phyloP scores from a whole-genome alignment of 1,140 invertebrate genomes.

The Rhizoglyphus robini region DNA sequence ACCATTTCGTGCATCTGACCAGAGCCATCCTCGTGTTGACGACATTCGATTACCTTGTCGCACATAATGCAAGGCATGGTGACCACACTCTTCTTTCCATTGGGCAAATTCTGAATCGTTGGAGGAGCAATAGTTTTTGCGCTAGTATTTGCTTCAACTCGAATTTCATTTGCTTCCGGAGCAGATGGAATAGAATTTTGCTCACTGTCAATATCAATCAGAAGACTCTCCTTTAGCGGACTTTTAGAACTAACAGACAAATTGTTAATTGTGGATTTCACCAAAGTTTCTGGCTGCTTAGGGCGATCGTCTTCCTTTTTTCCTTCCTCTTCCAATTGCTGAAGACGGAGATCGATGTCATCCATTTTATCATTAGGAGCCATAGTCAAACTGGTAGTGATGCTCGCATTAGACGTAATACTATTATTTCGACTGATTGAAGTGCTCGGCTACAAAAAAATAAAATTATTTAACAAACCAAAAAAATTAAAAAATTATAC shows the following conservation, averaged over 20 bases:
- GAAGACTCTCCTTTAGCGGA: neutral
- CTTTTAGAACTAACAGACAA: neutral
- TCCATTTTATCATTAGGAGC: neutral
- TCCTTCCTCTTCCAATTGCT: slow-evolving; percentile 6
- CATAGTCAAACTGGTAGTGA: neutral
- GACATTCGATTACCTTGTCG: slow-evolving; percentile 1
- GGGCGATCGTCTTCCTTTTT: neutral
- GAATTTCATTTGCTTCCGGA: neutral
- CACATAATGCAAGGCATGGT: slow-evolving; percentile 8
- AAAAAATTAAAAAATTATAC: neutral
- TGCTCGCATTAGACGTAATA: neutral
- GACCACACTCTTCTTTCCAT: neutral
- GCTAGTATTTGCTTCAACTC: neutral
- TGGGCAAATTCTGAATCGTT: neutral
- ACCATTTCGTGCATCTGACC: slow-evolving; percentile 14
- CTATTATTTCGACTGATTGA: neutral
- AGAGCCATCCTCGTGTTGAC: neutral
- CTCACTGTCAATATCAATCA: neutral
- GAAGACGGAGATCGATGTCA: neutral
- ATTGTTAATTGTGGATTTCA: neutral
- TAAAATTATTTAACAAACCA: neutral
- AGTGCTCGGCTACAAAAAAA: too few relatives aligned
- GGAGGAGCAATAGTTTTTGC: neutral
- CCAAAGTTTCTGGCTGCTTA: neutral
- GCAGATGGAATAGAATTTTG: neutral